Evolutionary conservation across 1,140 invertebrate genomes (phyloP), one percentile per base, ranked within the genome.

Genomic region (Zaprionus camerounensis): DNA sequence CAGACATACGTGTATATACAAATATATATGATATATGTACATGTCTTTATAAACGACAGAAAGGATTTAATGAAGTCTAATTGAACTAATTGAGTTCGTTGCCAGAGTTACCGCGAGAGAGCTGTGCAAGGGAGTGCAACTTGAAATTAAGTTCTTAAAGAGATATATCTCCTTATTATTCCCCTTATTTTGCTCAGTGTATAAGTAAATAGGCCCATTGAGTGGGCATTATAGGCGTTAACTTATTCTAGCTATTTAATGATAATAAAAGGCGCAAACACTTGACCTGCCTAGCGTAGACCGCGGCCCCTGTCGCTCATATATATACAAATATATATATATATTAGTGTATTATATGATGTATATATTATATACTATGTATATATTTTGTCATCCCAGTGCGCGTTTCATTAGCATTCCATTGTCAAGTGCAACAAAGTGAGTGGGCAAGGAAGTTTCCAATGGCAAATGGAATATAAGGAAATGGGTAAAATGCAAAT

Each of bases 341-440:
- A 56, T 17, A 17, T 6, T n/a, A 7, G 15, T 28, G 9, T 34
- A 34, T 17, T 26, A 53, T 53, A 36, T 53, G n/a, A 53, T 20
- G 20, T 20, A 28, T 36, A 36, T 53, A 20, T 41, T 41, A n/a
- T 41, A 6, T n/a, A 41, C 31, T 34, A 11, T 34, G 31, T 11
- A 34, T 34, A 34, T 34, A 34, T 34, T 34, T 34, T 51, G 49
- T 12, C 22, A 71, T 26, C 20, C 20, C 41, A 59, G 36, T 36
- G 59, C 66, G 55, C 70, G 70, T 79, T 78, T 85, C 57, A 85
- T 79, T 71, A 82, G 57, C 76, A 44, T 64, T 55, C 75, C 69
- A 72, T 62, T 71, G 76, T 67, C 67, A 57, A 59, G 57, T 72
- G 56, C 38, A 71, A 59, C 38, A n/a, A 41, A 41, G 38, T 41